phyloP scores from a whole-genome alignment of 1,140 invertebrate species.

The Leguminivora glycinivorella region DNA sequence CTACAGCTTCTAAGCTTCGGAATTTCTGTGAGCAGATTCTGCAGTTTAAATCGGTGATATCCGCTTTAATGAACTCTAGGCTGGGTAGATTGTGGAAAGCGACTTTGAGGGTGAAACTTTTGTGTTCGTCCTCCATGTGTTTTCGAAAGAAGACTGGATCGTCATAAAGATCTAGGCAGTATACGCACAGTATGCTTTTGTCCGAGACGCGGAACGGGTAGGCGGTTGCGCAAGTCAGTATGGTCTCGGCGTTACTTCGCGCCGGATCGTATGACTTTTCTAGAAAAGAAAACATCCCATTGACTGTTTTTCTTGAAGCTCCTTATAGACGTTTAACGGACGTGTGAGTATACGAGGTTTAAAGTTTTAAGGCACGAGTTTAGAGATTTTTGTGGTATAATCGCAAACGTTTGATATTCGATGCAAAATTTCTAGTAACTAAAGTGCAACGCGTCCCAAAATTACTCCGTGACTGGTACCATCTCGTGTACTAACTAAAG shows the following conservation, averaged over 20 bases:
- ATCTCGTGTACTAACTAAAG: background rate
- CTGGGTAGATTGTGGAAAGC: constrained; percentile 66
- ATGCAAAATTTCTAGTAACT: constrained; percentile 20
- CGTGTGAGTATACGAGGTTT: background rate
- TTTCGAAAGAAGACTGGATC: constrained; percentile 57
- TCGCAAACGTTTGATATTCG: constrained; percentile 15
- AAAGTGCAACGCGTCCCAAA: background rate
- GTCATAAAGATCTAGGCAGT: constrained; percentile 68
- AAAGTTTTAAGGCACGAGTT: background rate
- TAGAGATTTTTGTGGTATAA: background rate
- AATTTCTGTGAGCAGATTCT: constrained; percentile 47
- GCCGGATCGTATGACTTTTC: constrained; percentile 59
- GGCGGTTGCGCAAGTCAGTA: constrained; percentile 61
- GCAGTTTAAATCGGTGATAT: constrained; percentile 59
- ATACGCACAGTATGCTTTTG: constrained; percentile 70
- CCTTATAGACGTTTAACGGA: background rate
- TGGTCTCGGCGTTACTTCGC: constrained; percentile 61
- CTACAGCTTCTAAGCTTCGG: constrained; percentile 43
- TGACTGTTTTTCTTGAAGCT: constrained; percentile 23
- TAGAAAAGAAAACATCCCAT: constrained; percentile 68
- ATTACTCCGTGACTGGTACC: background rate
- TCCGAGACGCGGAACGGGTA: constrained; percentile 70
- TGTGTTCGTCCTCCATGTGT: constrained; percentile 65
- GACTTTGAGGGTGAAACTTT: constrained; percentile 54
- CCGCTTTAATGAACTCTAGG: constrained; percentile 64